A percentile compares a stretch with the other conserved stretches of the same genome.
Evolutionary conservation across 2,797 vertebrate species (phyloP).

Genomic region (Tinamus major): DNA sequence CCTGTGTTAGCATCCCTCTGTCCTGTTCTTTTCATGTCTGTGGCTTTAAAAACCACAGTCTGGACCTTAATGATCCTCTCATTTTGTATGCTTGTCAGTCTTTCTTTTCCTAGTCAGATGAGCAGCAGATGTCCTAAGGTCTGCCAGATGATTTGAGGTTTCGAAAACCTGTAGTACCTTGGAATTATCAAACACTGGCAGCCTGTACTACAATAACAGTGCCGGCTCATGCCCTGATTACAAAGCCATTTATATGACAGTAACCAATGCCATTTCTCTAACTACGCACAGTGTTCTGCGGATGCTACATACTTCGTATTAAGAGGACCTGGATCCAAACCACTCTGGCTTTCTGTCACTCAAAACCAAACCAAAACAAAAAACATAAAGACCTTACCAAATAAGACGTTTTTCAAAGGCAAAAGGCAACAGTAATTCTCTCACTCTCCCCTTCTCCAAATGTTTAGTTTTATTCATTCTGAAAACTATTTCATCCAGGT

Average conservation of each 20-base stretch:
- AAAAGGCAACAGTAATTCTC: neutral
- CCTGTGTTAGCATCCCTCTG: neutral
- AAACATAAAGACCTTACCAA: neutral
- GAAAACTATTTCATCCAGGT: neutral
- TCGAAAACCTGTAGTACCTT: neutral
- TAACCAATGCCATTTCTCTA: neutral
- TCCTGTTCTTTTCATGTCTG: neutral
- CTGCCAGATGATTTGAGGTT: neutral
- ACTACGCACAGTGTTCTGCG: neutral
- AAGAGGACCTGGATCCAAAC: neutral
- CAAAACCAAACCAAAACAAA: neutral
- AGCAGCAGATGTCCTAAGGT: neutral
- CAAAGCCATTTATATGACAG: neutral
- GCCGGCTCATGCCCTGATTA: neutral
- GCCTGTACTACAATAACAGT: neutral
- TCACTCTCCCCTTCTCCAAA: neutral
- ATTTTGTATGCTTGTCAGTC: neutral
- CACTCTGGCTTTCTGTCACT: neutral
- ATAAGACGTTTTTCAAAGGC: neutral
- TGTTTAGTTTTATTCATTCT: neutral
- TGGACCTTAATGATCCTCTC: neutral
- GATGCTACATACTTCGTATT: neutral
- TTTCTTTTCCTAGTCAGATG: slow-evolving; percentile 5
- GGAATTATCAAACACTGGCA: neutral
- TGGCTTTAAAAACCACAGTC: neutral